These are phyloP conservation scores for Scopus umbretta DNA, from an alignment of 2,113 vertebrate genomes.

Conservation along the genomic window DNA sequence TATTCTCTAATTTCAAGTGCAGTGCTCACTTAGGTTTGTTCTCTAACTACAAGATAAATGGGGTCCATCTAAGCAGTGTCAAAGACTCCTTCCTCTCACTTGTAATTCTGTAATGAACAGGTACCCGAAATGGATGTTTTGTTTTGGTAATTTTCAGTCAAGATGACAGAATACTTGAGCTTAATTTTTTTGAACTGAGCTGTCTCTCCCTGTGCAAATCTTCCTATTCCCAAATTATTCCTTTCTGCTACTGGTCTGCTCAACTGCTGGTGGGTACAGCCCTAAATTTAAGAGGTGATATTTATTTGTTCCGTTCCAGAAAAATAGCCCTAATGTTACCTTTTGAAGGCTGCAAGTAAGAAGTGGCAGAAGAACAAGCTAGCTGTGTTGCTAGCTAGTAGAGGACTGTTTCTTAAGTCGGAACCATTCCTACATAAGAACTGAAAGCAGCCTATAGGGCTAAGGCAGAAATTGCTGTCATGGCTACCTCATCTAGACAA, in stretches of 20 bases:
- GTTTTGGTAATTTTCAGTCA: neutral
- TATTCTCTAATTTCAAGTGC: neutral
- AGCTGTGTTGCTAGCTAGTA: neutral
- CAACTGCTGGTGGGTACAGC: neutral
- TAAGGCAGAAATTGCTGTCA: neutral
- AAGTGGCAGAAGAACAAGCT: neutral
- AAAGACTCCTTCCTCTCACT: neutral
- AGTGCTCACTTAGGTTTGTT: neutral
- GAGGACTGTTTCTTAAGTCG: neutral
- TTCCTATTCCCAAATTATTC: neutral
- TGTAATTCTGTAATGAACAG: neutral
- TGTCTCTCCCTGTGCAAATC: neutral
- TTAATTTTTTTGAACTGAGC: neutral
- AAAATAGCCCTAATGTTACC: neutral
- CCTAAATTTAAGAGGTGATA: neutral
- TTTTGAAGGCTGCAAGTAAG: neutral
- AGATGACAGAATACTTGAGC: neutral
- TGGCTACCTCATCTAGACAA: neutral
- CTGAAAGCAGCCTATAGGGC: neutral
- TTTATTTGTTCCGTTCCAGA: neutral
- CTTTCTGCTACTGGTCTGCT: neutral
- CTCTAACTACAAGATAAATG: neutral
- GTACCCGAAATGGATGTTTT: neutral
- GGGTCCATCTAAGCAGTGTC: neutral
- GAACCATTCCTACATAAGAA: neutral